Base-by-base conservation (phyloP, 2,888 invertebrate genomes). In the Tenthredo mesomela region DNA sequence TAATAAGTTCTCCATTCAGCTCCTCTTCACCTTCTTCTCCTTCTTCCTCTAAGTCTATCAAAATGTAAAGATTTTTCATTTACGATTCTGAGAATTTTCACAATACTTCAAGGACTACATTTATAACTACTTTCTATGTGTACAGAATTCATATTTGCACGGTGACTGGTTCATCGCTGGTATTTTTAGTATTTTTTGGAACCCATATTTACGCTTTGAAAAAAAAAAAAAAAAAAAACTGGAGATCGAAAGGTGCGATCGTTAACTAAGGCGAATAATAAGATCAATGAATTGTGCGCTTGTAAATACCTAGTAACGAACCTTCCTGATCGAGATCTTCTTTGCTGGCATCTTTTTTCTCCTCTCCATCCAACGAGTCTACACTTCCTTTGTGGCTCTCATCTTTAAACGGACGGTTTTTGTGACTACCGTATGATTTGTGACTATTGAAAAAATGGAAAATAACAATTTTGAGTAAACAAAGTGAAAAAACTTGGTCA, bases 391-490 rank as follows among this genome's bases (percentile, higher is more conserved):
- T 98, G 93, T 98, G 98, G 94, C 98, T 98, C 94, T 97, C 97
- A 92, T 97, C 97, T 94, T 97, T 97, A 93, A 97, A 97, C 87
- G 96, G 96, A 91, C 97, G 95, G 93, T 98, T 97, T 93, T 97
- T 97, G 94, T 98, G 98, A 94, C 98, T 98, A 91, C 98, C 98
- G 92, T 98, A 98, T 82, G 98, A 98, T 94, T 97, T 97, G 94
- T 97, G 97, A 94, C 98, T 98, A 87, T 87, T 87, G 85, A 84
- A 87, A 80, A 71, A 54, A 54, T 54, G 18, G 37, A 40, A 33
- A 18, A 73, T 15, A 37, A 70, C 4, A 9, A 47, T 71, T 25
- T 80, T 50, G 1, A 37, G 43, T 75, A 67, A 67, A 12, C 67
- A 5, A 18, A 33, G 67, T 15, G 54, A 67, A 61, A 84, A 86